A percentile compares a stretch with the other conserved stretches of the same genome.
phyloP scores from a whole-genome alignment of 2,113 vertebrate species.

The Herpetotheres cachinnans region DNA sequence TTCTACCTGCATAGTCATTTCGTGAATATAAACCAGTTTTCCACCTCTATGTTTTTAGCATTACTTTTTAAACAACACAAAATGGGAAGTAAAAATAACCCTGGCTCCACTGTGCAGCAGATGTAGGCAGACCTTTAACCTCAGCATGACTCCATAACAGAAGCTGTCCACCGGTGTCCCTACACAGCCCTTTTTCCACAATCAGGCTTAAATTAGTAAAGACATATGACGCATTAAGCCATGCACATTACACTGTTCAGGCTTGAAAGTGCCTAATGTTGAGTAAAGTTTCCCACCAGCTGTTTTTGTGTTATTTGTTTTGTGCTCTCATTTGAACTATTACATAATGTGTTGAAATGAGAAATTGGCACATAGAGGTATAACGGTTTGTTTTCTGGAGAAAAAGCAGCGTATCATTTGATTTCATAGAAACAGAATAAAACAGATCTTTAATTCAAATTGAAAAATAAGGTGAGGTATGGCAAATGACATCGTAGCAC shows the following conservation, averaged over 20 bases:
- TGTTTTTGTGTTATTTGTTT: constrained; percentile 28
- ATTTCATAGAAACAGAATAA: not conserved
- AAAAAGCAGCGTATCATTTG: not conserved
- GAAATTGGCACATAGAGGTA: not conserved
- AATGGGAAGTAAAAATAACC: not conserved
- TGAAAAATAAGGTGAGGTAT: not conserved
- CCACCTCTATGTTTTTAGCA: not conserved
- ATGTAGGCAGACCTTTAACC: not conserved
- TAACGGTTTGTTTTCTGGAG: not conserved
- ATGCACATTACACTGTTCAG: constrained; percentile 1
- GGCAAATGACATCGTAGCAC: not conserved
- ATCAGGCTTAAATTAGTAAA: constrained; percentile 50
- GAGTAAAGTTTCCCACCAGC: constrained; percentile 50
- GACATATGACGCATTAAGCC: constrained; percentile 31
- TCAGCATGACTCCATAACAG: not conserved
- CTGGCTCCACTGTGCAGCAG: not conserved
- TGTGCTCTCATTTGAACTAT: constrained; percentile 24
- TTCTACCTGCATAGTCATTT: not conserved
- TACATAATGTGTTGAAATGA: constrained; percentile 34
- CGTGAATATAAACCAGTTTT: not conserved
- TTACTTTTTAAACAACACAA: constrained; percentile 21
- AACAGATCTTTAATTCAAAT: not conserved
- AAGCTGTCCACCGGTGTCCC: not conserved
- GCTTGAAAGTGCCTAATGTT: constrained; percentile 42
- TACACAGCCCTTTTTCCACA: constrained; percentile 23